Evolutionary conservation across 2,797 vertebrate species (phyloP).

Genomic region (Gymnothorax reevesii): DNA sequence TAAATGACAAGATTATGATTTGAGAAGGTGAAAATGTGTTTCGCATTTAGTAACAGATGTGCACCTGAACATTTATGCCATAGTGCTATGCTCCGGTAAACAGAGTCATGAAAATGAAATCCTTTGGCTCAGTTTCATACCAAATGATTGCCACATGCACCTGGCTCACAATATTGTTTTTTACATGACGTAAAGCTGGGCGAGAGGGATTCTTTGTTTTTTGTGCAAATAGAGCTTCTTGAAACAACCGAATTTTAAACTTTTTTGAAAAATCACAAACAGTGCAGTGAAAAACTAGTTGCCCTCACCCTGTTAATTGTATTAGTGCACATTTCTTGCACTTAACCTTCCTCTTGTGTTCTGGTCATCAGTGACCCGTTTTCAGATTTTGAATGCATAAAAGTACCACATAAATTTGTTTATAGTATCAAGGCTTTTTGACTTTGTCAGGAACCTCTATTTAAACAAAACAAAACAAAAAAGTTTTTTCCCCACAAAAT

Average conservation of each 20-base stretch:
- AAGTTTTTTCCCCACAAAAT: too few species aligned
- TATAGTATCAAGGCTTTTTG: too few species aligned
- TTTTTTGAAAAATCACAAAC: neutral
- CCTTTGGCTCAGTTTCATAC: slow-evolving; percentile 66
- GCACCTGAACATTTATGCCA: slow-evolving; percentile 56
- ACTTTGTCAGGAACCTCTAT: too few species aligned
- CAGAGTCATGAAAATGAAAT: slow-evolving; percentile 67
- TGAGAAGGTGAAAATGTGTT: slow-evolving; percentile 55
- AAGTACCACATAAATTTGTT: too few species aligned
- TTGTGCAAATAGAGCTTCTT: neutral
- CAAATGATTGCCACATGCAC: slow-evolving; percentile 73
- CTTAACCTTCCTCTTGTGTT: too few species aligned
- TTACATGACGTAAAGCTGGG: slow-evolving; percentile 34
- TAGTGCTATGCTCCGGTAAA: slow-evolving; percentile 57
- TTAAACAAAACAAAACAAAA: too few species aligned
- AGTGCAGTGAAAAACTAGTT: too few species aligned
- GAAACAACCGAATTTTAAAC: neutral
- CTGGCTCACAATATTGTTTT: slow-evolving; percentile 27
- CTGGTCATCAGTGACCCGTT: too few species aligned
- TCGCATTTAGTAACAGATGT: slow-evolving; percentile 69
- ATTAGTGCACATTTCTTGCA: too few species aligned
- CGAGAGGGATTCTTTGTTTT: slow-evolving; percentile 50
- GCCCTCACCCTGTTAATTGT: too few species aligned
- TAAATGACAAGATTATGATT: neutral
- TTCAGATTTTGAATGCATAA: too few species aligned